These are phyloP conservation scores for Oncorhynchus mykiss DNA, from an alignment of 2,113 vertebrate genomes.

Conservation along the genomic window DNA sequence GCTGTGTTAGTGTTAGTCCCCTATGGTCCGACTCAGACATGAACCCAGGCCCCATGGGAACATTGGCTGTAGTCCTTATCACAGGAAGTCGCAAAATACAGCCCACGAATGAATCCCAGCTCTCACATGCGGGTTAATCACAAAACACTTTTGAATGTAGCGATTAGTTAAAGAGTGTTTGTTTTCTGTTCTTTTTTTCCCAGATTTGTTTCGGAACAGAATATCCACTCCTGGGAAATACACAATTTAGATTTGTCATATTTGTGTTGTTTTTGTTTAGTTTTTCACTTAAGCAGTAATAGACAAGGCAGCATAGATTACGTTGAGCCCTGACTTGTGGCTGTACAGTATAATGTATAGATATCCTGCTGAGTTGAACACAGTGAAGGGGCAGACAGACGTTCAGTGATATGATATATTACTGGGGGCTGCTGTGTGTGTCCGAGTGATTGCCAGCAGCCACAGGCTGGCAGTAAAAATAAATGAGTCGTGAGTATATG, in stretches of 20 bases:
- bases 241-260: background rate
- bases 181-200: slow-evolving; percentile 40
- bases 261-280: slow-evolving; percentile 1
- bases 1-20: slow-evolving; percentile 1
- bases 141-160: background rate
- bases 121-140: background rate
- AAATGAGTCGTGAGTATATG: background rate
- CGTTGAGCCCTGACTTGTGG: background rate
- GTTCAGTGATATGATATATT: slow-evolving; percentile 3
- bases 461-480: slow-evolving; percentile 12
- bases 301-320: slow-evolving; percentile 26
- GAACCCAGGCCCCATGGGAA: slow-evolving; percentile 27
- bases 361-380: too few relatives aligned
- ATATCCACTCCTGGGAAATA: slow-evolving; percentile 14
- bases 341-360: background rate
- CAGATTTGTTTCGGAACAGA: slow-evolving; percentile 32
- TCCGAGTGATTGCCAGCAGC: background rate
- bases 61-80: slow-evolving; percentile 52
- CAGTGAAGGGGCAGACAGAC: background rate
- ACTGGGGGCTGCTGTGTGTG: background rate
- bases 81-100: slow-evolving; percentile 58
- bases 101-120: slow-evolving; percentile 57
- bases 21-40: slow-evolving; percentile 24
- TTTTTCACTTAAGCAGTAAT: background rate
- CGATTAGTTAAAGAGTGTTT: slow-evolving; percentile 13